Conservation (phyloP, 1,140 invertebrate genomes). For the Melanaphis sacchari region DNA sequence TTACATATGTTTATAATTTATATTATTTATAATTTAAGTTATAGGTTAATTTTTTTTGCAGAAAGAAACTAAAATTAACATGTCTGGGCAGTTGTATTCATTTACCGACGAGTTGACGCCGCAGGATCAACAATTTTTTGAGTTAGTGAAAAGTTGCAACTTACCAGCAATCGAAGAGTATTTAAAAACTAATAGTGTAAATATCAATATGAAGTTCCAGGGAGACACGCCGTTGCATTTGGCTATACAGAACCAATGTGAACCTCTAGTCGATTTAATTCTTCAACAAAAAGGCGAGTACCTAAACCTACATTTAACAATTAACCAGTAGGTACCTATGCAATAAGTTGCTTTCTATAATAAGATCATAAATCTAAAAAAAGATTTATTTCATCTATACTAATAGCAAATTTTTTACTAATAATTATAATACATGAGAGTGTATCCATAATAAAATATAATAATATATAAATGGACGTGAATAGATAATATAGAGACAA, state of each 20-base stretch:
- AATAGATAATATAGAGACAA: no score
- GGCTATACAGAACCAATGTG: slow-evolving; percentile 66
- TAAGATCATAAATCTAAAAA: no score
- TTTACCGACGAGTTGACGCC: background rate
- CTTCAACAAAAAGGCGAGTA: slow-evolving; percentile 62
- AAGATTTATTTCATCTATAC: no score
- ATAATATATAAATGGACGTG: no score
- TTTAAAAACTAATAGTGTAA: background rate
- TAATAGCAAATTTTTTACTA: no score
- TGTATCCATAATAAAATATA: no score
- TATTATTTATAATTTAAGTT: no score
- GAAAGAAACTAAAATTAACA: background rate
- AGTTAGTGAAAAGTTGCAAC: background rate
- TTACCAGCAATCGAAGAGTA: background rate
- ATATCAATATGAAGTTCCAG: slow-evolving; percentile 60
- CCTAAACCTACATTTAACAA: no score
- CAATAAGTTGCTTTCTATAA: no score
- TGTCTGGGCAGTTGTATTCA: background rate
- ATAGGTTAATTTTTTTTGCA: background rate
- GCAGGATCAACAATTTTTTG: slow-evolving; percentile 16
- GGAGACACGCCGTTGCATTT: slow-evolving; percentile 68
- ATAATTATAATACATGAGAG: no score
- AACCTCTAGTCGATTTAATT: slow-evolving; percentile 67
- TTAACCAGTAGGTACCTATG: no score
- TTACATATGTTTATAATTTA: no score